Evolutionary conservation across 1,140 invertebrate genomes (phyloP).

Genomic region (Lineus longissimus): DNA sequence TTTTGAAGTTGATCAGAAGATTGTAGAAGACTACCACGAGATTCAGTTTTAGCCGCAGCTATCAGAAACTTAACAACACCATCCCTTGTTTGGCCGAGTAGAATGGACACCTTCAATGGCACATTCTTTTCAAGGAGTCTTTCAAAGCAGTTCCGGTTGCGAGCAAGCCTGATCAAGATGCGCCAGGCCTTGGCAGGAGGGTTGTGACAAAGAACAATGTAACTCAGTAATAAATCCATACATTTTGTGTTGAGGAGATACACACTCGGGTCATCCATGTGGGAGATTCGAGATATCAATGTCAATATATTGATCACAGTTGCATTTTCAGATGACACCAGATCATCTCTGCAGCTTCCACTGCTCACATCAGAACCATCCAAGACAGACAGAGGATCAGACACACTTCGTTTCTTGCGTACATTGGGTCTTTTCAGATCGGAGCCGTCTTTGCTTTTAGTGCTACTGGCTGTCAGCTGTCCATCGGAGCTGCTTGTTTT

Average conservation of each 20-base stretch:
- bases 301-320: slow-evolving; percentile 33
- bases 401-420: background rate
- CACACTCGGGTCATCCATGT: slow-evolving; percentile 26
- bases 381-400: background rate
- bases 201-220: slow-evolving; percentile 14
- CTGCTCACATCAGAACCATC: no score
- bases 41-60: no score
- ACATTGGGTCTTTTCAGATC: background rate
- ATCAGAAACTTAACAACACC: no score
- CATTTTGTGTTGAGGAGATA: slow-evolving; percentile 20
- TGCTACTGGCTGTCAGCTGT: no score
- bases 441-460: background rate
- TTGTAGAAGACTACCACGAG: no score
- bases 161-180: slow-evolving; percentile 23
- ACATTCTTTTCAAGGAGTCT: slow-evolving; percentile 12
- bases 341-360: background rate
- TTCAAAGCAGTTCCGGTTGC: slow-evolving; percentile 25
- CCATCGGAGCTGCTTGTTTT: no score
- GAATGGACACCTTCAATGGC: background rate
- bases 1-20: no score
- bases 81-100: background rate
- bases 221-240: slow-evolving; percentile 25
- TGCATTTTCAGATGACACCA: slow-evolving; percentile 7
- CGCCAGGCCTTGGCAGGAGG: slow-evolving; percentile 22
- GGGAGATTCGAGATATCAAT: slow-evolving; percentile 34